Evolutionary conservation across 2,113 vertebrate genomes (phyloP), one percentile per base, ranked within the genome.

Genomic region (Hyaena hyaena): DNA sequence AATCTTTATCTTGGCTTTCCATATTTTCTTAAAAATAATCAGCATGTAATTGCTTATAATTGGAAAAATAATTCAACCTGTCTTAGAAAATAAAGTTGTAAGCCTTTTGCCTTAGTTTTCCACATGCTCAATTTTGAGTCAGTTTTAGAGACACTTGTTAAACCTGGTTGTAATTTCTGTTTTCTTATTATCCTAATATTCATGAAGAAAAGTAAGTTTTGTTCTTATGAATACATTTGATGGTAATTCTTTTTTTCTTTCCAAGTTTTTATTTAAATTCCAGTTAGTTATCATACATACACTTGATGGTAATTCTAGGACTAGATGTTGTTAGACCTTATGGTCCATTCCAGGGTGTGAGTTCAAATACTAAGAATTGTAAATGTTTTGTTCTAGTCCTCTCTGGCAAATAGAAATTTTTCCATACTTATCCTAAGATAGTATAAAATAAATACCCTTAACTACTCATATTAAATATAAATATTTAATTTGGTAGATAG

Each of bases 11-110:
- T 76, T 85, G 2, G 0, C 14, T 61, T 95, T 95, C 3, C 24
- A 50, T 83, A 33, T 26, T 94, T 85, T n/a, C 55, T 35, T 35
- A 65, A 73, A 61, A 61, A 61, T 48, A 65, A 82, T 79, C 11
- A 79, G 28, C 61, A 86, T 74, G 21, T 31, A 93, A 79, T 92
- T 87, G 3, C 88, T 97, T 63, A 85, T 68, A 91, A 85, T 89
- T 7, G 50, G 50, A 81, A 89, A 85, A 21, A 68, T 58, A 84
- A 93, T 63, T 80, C 16, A 69, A 55, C 4, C 23, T 83, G 26
- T 93, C 73, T 87, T 93, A 91, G 23, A 28, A 82, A 81, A 88
- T 53, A 50, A 84, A 69, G 5, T 50, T 69, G 23, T 86, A 48
- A 69, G 26, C 24, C 31, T 85, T 95, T 79, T n/a, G 16, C 7